A percentile compares a stretch with the other conserved stretches of the same genome.
Conservation (phyloP, 2,888 invertebrate species). For the Scrobipalpa atriplicella region DNA sequence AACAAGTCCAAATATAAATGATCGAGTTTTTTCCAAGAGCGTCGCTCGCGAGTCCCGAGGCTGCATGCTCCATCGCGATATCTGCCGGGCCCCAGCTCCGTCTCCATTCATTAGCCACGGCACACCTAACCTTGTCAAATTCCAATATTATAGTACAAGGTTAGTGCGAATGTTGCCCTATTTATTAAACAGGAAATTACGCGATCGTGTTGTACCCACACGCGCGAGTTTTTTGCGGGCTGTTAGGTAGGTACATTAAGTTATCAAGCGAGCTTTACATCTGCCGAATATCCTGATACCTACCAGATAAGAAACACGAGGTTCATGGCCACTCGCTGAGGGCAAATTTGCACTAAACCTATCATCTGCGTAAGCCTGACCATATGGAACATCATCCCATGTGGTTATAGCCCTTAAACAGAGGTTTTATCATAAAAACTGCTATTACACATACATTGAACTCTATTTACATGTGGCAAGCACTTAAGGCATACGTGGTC, state of each 20-base stretch:
- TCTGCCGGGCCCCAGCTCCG: slow-evolving; percentile 3
- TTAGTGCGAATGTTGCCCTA: slow-evolving; percentile 37
- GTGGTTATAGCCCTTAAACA: slow-evolving; percentile 44
- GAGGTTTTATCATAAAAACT: slow-evolving; percentile 49
- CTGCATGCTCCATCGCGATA: neutral
- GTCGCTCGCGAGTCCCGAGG: neutral
- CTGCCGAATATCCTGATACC: slow-evolving; percentile 50
- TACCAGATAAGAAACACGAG: slow-evolving; percentile 62
- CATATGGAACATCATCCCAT: slow-evolving; percentile 41
- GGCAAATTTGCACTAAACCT: slow-evolving; percentile 49
- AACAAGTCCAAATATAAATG: slow-evolving; percentile 6
- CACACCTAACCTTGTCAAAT: slow-evolving; percentile 27
- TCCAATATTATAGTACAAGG: slow-evolving; percentile 34
- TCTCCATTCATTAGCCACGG: slow-evolving; percentile 18
- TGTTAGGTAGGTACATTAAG: slow-evolving; percentile 34
- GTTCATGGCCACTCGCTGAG: slow-evolving; percentile 67
- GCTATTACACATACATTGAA: slow-evolving; percentile 53
- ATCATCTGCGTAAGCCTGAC: slow-evolving; percentile 52
- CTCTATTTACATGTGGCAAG: slow-evolving; percentile 50
- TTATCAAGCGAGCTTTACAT: slow-evolving; percentile 51
- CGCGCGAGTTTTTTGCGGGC: slow-evolving; percentile 35
- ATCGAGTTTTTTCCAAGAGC: slow-evolving; percentile 11
- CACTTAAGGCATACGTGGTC: slow-evolving; percentile 48
- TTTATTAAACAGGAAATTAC: slow-evolving; percentile 38
- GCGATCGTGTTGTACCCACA: slow-evolving; percentile 33